These are phyloP conservation scores for Ardeotis arabs DNA, from an alignment of 2,113 vertebrate species.

Conservation along the genomic window DNA sequence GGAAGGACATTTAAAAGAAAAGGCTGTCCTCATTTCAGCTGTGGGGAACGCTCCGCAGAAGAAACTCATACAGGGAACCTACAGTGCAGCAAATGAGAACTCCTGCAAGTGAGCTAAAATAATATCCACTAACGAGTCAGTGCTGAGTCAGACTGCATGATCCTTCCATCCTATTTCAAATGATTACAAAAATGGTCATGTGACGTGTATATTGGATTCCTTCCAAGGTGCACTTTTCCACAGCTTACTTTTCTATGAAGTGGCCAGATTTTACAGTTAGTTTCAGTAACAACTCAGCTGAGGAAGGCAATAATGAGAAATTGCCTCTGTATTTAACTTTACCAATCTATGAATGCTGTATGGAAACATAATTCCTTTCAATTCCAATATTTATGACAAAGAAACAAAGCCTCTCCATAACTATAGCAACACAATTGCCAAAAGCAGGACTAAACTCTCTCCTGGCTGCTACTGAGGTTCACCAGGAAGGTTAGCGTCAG, in stretches of 20 bases:
- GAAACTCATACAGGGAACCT: neutral
- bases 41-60: neutral
- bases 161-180: neutral
- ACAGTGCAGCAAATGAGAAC: neutral
- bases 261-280: neutral
- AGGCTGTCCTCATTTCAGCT: neutral
- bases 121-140: neutral
- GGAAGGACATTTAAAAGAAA: neutral
- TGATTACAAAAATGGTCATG: neutral
- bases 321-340: accelerated
- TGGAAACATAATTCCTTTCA: neutral
- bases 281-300: neutral
- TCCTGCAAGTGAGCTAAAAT: neutral
- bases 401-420: neutral
- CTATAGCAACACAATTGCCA: neutral
- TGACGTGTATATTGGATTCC: neutral
- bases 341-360: neutral
- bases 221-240: neutral
- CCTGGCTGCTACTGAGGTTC: neutral
- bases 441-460: neutral
- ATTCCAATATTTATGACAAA: neutral
- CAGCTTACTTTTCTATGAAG: neutral
- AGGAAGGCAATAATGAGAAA: neutral
- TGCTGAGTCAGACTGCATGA: neutral
- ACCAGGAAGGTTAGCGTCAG: neutral